Conservation (phyloP, 1,140 invertebrate genomes). For the Muscidifurax raptorellus region DNA sequence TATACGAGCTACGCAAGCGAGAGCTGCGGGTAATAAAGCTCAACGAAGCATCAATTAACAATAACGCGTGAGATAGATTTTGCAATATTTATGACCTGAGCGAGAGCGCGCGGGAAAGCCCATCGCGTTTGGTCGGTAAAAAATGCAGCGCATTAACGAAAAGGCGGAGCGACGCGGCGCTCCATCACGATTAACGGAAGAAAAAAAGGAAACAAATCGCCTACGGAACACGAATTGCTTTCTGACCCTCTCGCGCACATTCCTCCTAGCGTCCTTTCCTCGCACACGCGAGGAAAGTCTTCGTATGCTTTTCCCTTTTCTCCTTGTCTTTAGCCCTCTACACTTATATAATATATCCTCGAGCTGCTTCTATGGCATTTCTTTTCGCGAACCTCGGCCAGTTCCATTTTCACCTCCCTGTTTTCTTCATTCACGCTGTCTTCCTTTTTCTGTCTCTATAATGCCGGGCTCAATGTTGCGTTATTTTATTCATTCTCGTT, state of each 20-base stretch:
- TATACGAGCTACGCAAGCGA: too few species aligned
- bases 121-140: not conserved
- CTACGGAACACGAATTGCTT: conserved; percentile 4
- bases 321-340: not conserved
- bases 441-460: not conserved
- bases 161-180: not conserved
- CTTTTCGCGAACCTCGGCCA: not conserved
- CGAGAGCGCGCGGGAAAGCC: not conserved
- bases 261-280: not conserved
- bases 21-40: too few species aligned
- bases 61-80: not conserved
- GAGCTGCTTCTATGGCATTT: not conserved
- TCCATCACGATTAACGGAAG: not conserved
- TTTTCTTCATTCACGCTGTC: too few species aligned
- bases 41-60: not conserved
- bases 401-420: not conserved
- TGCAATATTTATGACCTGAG: not conserved
- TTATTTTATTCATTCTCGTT: not conserved
- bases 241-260: not conserved
- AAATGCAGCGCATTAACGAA: conserved; percentile 8
- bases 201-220: conserved; percentile 21
- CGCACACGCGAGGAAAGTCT: too few species aligned
- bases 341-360: not conserved
- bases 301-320: not conserved
- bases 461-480: not conserved